A percentile compares a stretch with the other conserved stretches of the same genome.
phyloP scores from a whole-genome alignment of 1,140 invertebrate genomes.

The Trichomalopsis sarcophagae region DNA sequence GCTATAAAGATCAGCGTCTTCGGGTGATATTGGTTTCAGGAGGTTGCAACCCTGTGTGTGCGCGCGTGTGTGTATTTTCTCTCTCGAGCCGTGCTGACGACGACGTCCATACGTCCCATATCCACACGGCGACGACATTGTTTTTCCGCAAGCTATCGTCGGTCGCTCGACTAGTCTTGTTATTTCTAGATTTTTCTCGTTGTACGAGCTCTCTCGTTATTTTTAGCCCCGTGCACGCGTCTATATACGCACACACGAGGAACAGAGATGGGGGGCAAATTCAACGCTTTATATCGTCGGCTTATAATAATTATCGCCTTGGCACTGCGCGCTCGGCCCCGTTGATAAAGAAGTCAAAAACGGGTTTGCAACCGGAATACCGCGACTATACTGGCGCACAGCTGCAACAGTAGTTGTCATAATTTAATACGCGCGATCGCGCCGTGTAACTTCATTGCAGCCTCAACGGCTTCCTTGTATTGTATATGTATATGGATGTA shows the following conservation, averaged over 20 bases:
- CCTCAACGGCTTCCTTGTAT: not conserved
- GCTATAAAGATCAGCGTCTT: constrained; percentile 9
- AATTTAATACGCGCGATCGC: not conserved
- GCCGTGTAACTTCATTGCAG: not conserved
- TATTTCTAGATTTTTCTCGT: constrained; percentile 18
- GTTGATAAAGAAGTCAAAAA: constrained; percentile 21
- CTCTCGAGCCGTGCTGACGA: not conserved
- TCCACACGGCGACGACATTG: not conserved
- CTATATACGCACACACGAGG: not conserved
- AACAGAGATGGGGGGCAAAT: not conserved
- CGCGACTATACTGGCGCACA: not conserved
- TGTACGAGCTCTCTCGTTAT: not conserved
- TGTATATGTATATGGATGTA: not conserved
- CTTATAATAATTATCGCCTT: constrained; percentile 9
- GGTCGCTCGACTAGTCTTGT: not conserved
- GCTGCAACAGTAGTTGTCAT: not conserved
- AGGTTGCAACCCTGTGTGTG: not conserved
- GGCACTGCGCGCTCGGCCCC: not conserved
- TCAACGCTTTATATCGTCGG: not conserved
- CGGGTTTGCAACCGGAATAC: not conserved
- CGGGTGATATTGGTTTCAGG: constrained; percentile 21
- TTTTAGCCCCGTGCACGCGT: not conserved
- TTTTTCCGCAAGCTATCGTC: not conserved
- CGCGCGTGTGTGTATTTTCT: not conserved
- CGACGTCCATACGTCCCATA: not conserved